These are phyloP conservation scores for Percina caprodes DNA, from an alignment of 2,113 vertebrate species.

Conservation along the genomic window DNA sequence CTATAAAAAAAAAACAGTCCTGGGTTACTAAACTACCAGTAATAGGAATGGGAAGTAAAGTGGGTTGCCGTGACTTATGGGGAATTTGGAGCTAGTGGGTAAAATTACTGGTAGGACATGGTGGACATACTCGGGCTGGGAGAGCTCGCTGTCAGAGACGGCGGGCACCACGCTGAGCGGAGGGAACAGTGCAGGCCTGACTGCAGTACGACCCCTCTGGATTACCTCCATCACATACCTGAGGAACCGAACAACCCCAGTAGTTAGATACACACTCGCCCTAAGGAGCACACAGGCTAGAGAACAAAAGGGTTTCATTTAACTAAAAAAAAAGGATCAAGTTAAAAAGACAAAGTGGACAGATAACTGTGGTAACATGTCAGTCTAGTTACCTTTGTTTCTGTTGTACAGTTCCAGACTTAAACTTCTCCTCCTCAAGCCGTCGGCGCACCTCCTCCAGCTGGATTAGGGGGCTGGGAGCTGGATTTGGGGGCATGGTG, in stretches of 20 bases:
- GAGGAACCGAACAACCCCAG: slow-evolving; percentile 79
- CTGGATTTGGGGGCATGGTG: slow-evolving; percentile 95
- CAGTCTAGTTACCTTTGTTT: slow-evolving; percentile 87
- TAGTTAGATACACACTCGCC: slow-evolving; percentile 56
- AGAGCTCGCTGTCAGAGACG: slow-evolving; percentile 89
- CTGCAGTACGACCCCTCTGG: slow-evolving; percentile 86
- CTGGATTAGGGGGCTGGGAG: slow-evolving; percentile 95
- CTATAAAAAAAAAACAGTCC: neutral
- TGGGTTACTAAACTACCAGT: slow-evolving; percentile 2
- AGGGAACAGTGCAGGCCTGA: slow-evolving; percentile 84
- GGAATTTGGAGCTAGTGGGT: neutral
- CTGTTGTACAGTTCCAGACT: slow-evolving; percentile 83
- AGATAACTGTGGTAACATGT: neutral
- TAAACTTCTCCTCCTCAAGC: slow-evolving; percentile 92
- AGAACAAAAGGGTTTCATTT: slow-evolving; percentile 16
- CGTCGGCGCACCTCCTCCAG: slow-evolving; percentile 94
- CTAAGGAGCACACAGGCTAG: neutral
- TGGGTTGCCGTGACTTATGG: slow-evolving; percentile 1
- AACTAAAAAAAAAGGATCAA: slow-evolving; percentile 6
- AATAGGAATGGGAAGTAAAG: slow-evolving; percentile 5
- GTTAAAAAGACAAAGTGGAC: neutral
- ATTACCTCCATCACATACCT: slow-evolving; percentile 93
- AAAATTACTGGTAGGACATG: slow-evolving; percentile 49
- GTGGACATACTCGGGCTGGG: slow-evolving; percentile 87
- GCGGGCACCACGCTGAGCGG: slow-evolving; percentile 86